These are phyloP conservation scores for Elmis aenea DNA, from an alignment of 2,888 invertebrate species.

Conservation along the genomic window DNA sequence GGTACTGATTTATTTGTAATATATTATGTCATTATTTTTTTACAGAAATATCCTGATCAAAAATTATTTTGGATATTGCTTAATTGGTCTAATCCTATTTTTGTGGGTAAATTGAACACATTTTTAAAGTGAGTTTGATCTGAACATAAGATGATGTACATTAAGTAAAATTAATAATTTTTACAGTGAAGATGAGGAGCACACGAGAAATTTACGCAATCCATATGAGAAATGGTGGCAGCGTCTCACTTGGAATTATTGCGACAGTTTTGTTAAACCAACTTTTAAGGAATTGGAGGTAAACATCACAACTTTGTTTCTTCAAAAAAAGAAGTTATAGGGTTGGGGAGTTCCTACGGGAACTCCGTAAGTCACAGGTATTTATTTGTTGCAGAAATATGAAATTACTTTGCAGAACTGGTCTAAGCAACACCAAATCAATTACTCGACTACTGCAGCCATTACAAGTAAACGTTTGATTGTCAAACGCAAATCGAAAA, in stretches of 20 bases:
- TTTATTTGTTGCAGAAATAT: slow-evolving; percentile 4
- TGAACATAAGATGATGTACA: not conserved
- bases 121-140: slow-evolving; percentile 30
- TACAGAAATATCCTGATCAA: slow-evolving; percentile 33
- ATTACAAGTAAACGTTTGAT: no score
- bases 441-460: no score
- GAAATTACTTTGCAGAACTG: not conserved
- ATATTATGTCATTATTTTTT: no score
- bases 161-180: slow-evolving; percentile 1
- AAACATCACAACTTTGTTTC: not conserved
- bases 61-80: slow-evolving; percentile 39
- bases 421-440: not conserved
- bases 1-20: slow-evolving; percentile 11
- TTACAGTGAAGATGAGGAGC: slow-evolving; percentile 33
- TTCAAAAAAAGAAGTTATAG: no score
- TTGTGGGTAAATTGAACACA: slow-evolving; percentile 32
- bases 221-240: slow-evolving; percentile 38
- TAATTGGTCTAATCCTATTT: slow-evolving; percentile 38
- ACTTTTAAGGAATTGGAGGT: slow-evolving; percentile 25
- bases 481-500: no score
- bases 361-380: no score
- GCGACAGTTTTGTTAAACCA: slow-evolving; percentile 31
- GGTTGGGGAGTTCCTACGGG: no score
- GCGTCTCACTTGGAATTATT: slow-evolving; percentile 37
- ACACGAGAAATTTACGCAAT: slow-evolving; percentile 31